These are phyloP conservation scores for Helicoverpa assulta DNA, from an alignment of 2,888 invertebrate genomes.

Conservation along the genomic window DNA sequence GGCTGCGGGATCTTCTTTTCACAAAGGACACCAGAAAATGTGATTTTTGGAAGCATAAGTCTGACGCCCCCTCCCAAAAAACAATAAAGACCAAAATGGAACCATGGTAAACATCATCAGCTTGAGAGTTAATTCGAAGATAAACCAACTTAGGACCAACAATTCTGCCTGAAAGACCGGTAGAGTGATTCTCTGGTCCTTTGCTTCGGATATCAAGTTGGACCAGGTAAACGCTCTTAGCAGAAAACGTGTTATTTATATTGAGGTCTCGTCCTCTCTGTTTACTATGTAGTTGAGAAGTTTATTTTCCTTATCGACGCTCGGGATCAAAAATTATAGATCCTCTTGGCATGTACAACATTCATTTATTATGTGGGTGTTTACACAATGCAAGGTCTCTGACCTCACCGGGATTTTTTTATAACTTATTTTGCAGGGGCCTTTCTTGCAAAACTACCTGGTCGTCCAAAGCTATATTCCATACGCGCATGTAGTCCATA, in stretches of 20 bases:
- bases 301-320: constrained; percentile 1
- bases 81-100: no score
- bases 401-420: no score
- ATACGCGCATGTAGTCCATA: no score
- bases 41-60: no score
- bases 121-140: no score
- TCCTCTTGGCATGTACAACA: neutral
- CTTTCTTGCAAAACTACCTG: no score
- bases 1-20: no score
- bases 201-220: neutral
- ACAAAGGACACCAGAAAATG: no score
- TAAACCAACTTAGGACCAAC: neutral
- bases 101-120: no score
- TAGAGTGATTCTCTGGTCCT: neutral
- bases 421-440: no score
- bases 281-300: neutral
- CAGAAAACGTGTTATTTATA: neutral
- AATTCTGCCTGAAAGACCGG: neutral
- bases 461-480: no score
- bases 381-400: neutral
- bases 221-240: neutral
- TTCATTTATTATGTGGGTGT: neutral
- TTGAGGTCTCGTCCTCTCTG: neutral
- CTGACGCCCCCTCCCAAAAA: no score
- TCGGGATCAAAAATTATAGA: neutral